Evolutionary conservation across 2,888 invertebrate species (phyloP).

Genomic region (Trachelus iudaicus): DNA sequence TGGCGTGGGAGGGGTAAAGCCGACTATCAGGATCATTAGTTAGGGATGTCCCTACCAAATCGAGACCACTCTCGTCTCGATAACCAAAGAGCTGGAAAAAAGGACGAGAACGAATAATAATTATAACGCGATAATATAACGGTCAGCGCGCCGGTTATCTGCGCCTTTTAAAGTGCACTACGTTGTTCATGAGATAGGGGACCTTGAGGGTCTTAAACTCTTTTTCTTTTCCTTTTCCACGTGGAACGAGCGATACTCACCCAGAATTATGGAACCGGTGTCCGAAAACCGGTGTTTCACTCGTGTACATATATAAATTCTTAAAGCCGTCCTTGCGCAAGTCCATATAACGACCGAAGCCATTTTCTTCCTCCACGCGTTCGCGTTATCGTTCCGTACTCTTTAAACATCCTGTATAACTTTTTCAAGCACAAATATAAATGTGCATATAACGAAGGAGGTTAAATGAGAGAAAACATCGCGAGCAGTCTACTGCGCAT

Average conservation of each 20-base stretch:
- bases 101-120: slow-evolving; percentile 55
- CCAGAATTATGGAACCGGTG: slow-evolving; percentile 12
- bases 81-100: slow-evolving; percentile 45
- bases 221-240: slow-evolving; percentile 26
- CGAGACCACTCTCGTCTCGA: slow-evolving; percentile 61
- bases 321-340: not conserved
- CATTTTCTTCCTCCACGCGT: not conserved
- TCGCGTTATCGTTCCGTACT: not conserved
- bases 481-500: not conserved
- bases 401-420: not conserved
- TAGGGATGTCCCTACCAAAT: slow-evolving; percentile 62
- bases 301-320: not conserved
- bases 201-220: slow-evolving; percentile 41
- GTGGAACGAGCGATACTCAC: not conserved
- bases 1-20: slow-evolving; percentile 1
- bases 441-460: not conserved
- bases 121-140: slow-evolving; percentile 59
- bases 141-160: slow-evolving; percentile 57
- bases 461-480: not conserved
- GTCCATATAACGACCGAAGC: not conserved
- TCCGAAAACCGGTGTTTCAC: slow-evolving; percentile 7
- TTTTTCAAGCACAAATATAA: not conserved
- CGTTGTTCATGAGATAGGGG: slow-evolving; percentile 57
- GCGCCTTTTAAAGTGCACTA: slow-evolving; percentile 59
- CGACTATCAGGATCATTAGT: slow-evolving; percentile 63